Evolutionary conservation across 1,140 invertebrate genomes (phyloP), one percentile per base, ranked within the genome.

Genomic region (Diorhabda carinulata): DNA sequence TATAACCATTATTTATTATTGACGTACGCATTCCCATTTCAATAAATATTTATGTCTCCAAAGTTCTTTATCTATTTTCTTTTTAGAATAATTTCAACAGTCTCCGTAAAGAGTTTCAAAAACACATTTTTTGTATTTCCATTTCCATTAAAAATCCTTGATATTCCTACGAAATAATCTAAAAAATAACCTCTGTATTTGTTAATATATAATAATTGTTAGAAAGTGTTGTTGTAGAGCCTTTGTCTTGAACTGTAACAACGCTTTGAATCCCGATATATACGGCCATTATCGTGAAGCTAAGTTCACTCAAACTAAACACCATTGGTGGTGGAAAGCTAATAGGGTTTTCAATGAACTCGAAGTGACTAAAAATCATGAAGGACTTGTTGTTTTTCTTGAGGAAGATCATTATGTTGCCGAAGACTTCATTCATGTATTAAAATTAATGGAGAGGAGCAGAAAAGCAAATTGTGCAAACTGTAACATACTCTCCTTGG

Each of bases 281-380:
- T 98, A 99, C 84, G 97, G 97, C 0, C 96, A 99, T 81, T 99
- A 98, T 81, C 83, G 98, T 62, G 96, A 98, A 80, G 95, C 97
- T 3, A 95, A 94, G 78, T 97, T 98, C 78, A 96, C 96, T 0
- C 97, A 99, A 83, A 98, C 96, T 0, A 99, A 99, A 81, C 96
- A 99, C 81, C 98, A 99, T 78, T 99, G 97, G 98, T 98, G 97
- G 92, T 99, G 97, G 97, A 99, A 99, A 82, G 90, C 92, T 0
- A 95, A 95, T 79, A 84, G 90, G 44, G 91, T 95, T 1, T 94
- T 94, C 81, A 90, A 92, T 76, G 90, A 92, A 74, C 81, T 95
- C 40, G 85, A 89, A 74, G 84, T 89, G 1, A 92, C 90, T 0
- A 83, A 85, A 65, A 88, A 89, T 73, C 91, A 93, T 74, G 89